A percentile compares a stretch with the other conserved stretches of the same genome.
These are phyloP conservation scores for Drosophila persimilis DNA, from an alignment of 1,140 invertebrate genomes.

Conservation along the genomic window DNA sequence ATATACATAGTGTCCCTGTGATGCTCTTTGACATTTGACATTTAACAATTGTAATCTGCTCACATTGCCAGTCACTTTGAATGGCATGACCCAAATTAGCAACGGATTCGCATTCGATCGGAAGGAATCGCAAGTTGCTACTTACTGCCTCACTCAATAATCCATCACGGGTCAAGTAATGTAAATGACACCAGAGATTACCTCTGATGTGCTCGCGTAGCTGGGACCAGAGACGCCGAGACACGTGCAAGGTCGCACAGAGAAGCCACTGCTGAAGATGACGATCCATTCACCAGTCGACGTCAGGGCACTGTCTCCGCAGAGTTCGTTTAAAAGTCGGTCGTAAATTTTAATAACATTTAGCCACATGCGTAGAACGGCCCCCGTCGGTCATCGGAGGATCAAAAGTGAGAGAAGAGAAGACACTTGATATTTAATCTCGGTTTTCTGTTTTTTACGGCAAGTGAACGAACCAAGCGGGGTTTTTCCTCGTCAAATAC, in stretches of 20 bases:
- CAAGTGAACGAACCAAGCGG: conserved; percentile 46
- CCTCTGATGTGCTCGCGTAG: not conserved
- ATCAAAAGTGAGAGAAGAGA: conserved; percentile 7
- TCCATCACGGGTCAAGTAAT: conserved; percentile 23
- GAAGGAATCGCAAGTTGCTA: conserved; percentile 24
- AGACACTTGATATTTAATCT: conserved; percentile 50
- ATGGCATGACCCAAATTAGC: conserved; percentile 40
- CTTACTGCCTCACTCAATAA: conserved; percentile 2
- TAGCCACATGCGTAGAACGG: conserved; percentile 39
- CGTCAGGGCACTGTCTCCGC: conserved; percentile 12
- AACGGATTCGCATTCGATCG: conserved; percentile 7
- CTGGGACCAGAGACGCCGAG: conserved; percentile 13
- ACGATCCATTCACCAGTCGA: conserved; percentile 24
- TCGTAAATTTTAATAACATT: conserved; percentile 66
- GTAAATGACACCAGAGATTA: conserved; percentile 21
- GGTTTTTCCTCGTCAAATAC: conserved; percentile 67
- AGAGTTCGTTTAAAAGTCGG: conserved; percentile 34
- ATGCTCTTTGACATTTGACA: conserved; percentile 10
- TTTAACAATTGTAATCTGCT: conserved; percentile 13
- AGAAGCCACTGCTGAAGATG: conserved; percentile 17
- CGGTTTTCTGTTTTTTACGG: conserved; percentile 36
- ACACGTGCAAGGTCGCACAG: conserved; percentile 43
- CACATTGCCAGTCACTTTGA: conserved; percentile 24
- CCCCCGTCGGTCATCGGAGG: not conserved
- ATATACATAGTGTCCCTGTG: not conserved